Conservation (phyloP, 2,888 invertebrate genomes). For the Hypercompe scribonia region DNA sequence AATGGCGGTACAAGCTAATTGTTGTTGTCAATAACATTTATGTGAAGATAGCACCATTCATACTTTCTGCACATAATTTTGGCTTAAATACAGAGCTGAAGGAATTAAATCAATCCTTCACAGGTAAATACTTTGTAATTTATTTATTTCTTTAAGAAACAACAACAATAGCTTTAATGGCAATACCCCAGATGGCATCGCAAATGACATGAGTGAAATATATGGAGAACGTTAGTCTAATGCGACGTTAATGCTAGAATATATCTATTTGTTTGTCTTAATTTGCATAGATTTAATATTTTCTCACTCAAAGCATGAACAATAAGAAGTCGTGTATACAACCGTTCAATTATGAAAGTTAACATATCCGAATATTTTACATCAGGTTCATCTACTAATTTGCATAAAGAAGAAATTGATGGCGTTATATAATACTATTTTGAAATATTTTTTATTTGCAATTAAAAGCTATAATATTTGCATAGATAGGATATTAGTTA, state of each 20-base stretch:
- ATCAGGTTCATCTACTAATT: not conserved
- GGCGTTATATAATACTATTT: no score
- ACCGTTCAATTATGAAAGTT: not conserved
- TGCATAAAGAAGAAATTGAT: no score
- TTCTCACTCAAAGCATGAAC: not conserved
- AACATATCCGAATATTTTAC: not conserved
- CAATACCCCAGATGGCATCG: constrained; percentile 31
- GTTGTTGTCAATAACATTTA: constrained; percentile 32
- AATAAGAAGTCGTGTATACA: not conserved
- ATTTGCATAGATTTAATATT: not conserved
- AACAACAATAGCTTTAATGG: constrained; percentile 37
- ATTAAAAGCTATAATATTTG: no score
- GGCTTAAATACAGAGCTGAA: not conserved
- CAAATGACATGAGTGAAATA: constrained; percentile 17
- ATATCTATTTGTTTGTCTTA: not conserved
- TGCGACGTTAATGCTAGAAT: constrained; percentile 30
- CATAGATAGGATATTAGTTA: no score
- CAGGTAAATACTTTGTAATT: not conserved
- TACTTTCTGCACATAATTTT: not conserved
- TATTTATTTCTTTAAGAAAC: constrained; percentile 17
- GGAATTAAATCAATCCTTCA: not conserved
- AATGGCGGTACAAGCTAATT: constrained; percentile 54
- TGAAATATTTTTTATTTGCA: no score
- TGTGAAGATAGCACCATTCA: not conserved
- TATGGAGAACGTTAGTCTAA: constrained; percentile 14